Evolutionary conservation across 2,113 vertebrate species (phyloP).

Genomic region (Oncorhynchus mykiss): DNA sequence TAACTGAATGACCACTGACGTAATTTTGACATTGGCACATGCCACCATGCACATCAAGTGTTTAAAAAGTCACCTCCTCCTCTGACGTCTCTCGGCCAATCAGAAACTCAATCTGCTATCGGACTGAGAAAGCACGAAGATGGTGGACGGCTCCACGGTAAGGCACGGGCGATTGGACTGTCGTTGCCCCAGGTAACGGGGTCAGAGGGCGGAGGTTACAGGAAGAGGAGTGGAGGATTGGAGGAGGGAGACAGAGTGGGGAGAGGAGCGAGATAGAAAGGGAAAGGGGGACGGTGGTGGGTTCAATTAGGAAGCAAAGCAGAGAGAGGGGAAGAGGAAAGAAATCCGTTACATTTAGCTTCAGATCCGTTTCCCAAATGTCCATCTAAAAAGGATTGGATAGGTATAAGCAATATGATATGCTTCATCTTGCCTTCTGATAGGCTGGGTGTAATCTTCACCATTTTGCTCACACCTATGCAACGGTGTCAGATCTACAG

Average conservation of each 20-base stretch:
- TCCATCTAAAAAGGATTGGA: no score
- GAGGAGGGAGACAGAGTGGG: constrained; percentile 64
- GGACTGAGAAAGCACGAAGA: constrained; percentile 99
- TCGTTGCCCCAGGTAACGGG: constrained; percentile 55
- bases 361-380: no score
- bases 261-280: constrained; percentile 6
- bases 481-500: no score
- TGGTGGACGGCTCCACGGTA: constrained; percentile 97
- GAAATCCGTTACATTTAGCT: constrained; percentile 61
- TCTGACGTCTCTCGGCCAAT: constrained; percentile 75
- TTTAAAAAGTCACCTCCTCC: constrained; percentile 80
- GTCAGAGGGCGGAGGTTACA: background rate
- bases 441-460: no score
- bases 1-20: no score
- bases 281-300: constrained; percentile 14
- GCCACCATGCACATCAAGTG: constrained; percentile 53
- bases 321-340: constrained; percentile 58
- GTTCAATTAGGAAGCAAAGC: background rate
- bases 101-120: constrained; percentile 98
- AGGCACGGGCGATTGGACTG: constrained; percentile 96
- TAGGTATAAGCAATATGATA: no score
- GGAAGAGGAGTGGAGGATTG: constrained; percentile 55
- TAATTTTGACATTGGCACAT: constrained; percentile 27
- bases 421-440: constrained; percentile 28
- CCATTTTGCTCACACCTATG: no score